Percentiles rank a stretch among this genome's conserved stretches.
phyloP scores from a whole-genome alignment of 2,113 vertebrate genomes.

The Hoplias malabaricus region DNA sequence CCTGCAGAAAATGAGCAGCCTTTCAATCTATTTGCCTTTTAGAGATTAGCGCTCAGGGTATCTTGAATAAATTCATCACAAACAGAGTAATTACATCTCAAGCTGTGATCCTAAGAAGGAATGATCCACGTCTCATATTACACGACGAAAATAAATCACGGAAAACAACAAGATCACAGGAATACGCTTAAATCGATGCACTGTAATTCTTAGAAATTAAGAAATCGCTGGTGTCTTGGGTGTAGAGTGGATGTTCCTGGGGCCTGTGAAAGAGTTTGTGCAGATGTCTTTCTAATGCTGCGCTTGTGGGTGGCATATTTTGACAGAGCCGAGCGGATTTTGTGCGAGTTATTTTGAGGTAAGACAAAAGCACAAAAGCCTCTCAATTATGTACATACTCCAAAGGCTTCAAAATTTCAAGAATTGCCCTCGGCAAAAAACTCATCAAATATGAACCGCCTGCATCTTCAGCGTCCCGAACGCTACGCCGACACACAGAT shows the following conservation, averaged over 20 bases:
- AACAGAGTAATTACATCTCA: not conserved
- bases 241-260: not conserved
- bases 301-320: conserved; percentile 16
- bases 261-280: not conserved
- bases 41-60: not conserved
- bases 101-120: not conserved
- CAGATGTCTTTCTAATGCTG: not conserved
- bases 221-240: not conserved
- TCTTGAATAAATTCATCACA: conserved; percentile 3
- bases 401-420: conserved; percentile 58
- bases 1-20: not conserved
- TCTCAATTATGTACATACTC: conserved; percentile 64
- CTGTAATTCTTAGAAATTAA: not conserved
- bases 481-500: conserved; percentile 37
- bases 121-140: not conserved
- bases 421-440: conserved; percentile 58
- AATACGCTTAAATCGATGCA: not conserved
- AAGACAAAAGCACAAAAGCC: conserved; percentile 53
- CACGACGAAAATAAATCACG: not conserved
- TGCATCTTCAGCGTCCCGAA: conserved; percentile 53
- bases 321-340: conserved; percentile 14
- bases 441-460: conserved; percentile 63
- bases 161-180: not conserved
- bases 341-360: conserved; percentile 51
- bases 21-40: conserved; percentile 22